A percentile compares a stretch with the other conserved stretches of the same genome.
Conservation (phyloP, 2,888 invertebrate species). For the Epistrophella euchroma region DNA sequence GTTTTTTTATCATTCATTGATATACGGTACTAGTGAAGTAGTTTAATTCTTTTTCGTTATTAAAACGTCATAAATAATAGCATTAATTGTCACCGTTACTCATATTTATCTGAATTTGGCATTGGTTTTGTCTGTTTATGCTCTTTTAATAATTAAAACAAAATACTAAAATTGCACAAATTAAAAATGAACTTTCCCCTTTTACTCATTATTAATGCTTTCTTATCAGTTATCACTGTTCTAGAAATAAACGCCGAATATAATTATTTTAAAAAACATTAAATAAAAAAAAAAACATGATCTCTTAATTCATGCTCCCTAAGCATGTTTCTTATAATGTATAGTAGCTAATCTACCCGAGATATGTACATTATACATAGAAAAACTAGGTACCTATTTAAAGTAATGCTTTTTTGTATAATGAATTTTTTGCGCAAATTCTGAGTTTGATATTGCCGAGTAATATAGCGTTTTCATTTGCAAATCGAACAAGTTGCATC, state of each 20-base stretch:
- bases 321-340: not conserved
- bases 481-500: too few relatives aligned
- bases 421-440: too few relatives aligned
- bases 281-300: not conserved
- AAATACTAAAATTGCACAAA: not conserved
- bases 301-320: not conserved
- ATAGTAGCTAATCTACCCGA: not conserved
- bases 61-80: not conserved
- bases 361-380: too few relatives aligned
- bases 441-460: too few relatives aligned
- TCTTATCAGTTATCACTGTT: not conserved
- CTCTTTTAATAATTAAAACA: too few relatives aligned
- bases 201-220: not conserved
- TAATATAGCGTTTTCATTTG: too few relatives aligned
- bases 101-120: too few relatives aligned
- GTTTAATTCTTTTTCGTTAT: not conserved
- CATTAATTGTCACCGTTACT: not conserved
- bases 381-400: too few relatives aligned
- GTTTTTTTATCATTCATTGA: not conserved
- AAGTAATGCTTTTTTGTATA: not conserved
- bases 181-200: not conserved
- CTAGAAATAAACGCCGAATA: not conserved
- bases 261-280: not conserved
- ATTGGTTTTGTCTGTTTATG: too few relatives aligned
- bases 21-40: not conserved